phyloP scores from a whole-genome alignment of 1,140 invertebrate species.

The Eciton burchellii region DNA sequence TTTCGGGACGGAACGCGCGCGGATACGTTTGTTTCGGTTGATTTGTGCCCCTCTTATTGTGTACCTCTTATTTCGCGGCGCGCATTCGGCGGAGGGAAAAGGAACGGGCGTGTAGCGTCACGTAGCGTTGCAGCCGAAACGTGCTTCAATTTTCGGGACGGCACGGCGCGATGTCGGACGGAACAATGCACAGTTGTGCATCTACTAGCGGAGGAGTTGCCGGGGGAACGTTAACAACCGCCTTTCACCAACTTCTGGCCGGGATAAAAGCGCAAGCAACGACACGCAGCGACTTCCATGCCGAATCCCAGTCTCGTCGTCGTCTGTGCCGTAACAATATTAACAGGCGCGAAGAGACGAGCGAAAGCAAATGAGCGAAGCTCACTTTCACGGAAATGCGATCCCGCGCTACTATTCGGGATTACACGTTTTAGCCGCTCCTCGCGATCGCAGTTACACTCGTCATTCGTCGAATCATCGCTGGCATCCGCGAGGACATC shows the following conservation, averaged over 20 bases:
- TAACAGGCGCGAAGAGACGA: slow-evolving; percentile 28
- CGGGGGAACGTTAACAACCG: slow-evolving; percentile 65
- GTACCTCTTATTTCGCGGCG: slow-evolving; percentile 69
- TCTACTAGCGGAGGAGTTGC: slow-evolving; percentile 55
- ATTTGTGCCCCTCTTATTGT: slow-evolving; percentile 67
- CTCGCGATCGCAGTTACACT: neutral
- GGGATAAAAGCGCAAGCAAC: slow-evolving; percentile 53
- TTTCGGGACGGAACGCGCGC: slow-evolving; percentile 42
- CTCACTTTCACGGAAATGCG: slow-evolving; percentile 15
- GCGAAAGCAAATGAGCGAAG: slow-evolving; percentile 6
- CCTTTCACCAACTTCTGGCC: slow-evolving; percentile 29
- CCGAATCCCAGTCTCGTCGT: slow-evolving; percentile 6
- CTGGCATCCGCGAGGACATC: neutral
- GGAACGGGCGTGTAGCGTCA: slow-evolving; percentile 62
- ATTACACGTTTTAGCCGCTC: neutral
- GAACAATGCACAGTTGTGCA: slow-evolving; percentile 36
- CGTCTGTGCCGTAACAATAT: slow-evolving; percentile 50
- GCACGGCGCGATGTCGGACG: slow-evolving; percentile 42
- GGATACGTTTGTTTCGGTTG: slow-evolving; percentile 74
- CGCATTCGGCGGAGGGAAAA: slow-evolving; percentile 55
- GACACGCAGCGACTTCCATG: slow-evolving; percentile 46
- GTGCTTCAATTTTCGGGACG: slow-evolving; percentile 73
- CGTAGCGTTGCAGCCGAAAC: slow-evolving; percentile 75
- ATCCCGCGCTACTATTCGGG: neutral
- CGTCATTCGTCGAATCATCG: neutral